phyloP scores from a whole-genome alignment of 2,113 vertebrate species.

The Phalacrocorax brasilianus region DNA sequence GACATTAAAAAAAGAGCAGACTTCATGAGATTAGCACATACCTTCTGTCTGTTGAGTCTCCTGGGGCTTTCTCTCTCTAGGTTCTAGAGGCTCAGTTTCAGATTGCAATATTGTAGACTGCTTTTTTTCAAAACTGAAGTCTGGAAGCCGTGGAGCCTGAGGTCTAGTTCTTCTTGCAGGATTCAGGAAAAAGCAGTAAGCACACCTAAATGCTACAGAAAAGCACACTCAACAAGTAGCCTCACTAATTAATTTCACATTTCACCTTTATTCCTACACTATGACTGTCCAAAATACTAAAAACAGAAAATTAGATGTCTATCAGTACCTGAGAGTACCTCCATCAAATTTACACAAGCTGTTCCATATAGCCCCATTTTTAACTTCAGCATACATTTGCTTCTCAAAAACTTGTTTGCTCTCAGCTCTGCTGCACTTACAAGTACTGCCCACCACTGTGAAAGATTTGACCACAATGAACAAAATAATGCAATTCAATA shows the following conservation, averaged over 20 bases:
- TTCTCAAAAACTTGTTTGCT: neutral
- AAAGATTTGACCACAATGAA: neutral
- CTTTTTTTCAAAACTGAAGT: constrained; percentile 80
- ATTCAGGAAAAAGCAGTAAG: constrained; percentile 97
- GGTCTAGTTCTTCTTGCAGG: constrained; percentile 94
- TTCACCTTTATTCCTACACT: neutral
- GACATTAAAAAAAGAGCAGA: neutral
- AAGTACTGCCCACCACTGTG: neutral
- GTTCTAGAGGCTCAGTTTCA: constrained; percentile 33
- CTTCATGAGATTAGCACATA: neutral
- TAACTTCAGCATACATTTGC: neutral
- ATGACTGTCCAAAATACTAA: neutral
- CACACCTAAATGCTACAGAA: constrained; percentile 92
- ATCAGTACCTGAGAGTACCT: neutral
- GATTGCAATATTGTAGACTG: constrained; percentile 49
- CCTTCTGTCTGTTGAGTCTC: constrained; percentile 67
- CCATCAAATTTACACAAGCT: neutral
- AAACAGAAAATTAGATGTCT: neutral
- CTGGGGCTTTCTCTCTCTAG: constrained; percentile 30
- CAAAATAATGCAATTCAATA: neutral
- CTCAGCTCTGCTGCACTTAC: neutral
- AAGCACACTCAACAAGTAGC: constrained; percentile 26
- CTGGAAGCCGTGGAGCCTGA: constrained; percentile 88
- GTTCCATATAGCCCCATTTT: neutral
- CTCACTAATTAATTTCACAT: neutral